Evolutionary conservation across 1,140 invertebrate genomes (phyloP), one percentile per base, ranked within the genome.

Genomic region (Pomacea maculata): DNA sequence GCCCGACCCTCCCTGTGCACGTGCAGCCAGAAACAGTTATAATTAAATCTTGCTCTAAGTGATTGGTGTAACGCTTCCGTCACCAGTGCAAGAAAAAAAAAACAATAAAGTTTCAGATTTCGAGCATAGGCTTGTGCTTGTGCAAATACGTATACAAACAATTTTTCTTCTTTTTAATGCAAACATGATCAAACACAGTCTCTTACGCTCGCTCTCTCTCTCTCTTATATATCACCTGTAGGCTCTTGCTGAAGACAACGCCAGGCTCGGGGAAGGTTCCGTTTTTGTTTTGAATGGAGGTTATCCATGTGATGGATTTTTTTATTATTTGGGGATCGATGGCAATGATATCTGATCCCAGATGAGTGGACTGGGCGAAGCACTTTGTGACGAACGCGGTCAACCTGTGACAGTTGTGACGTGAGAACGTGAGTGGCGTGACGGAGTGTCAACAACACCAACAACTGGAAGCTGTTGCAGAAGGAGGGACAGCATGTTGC

Each of bases 321-420:
- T 97, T 94, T 29, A 78, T 21, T 63, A 97, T 93, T 61, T 86
- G 81, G 19, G 91, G 85, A 75, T 96, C 96, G 72, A 98, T 93
- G 73, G 93, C 94, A 68, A 97, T 96, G 21, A 80, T 54, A 52
- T 83, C 63, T 9, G 17, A 61, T 21, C 78, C 45, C 88, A 95
- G 95, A 52, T 94, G 91, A 73, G 94, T 92, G 7, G 96, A 96
- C 91, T 96, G 95, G 29, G 93, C 93, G 85, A 99, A 95, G 57
- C 96, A 95, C 83, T 96, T 94, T 0, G 94, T 94, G 1, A 98
- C 96, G 88, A 97, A 97, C 7, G 97, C 96, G 9, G 98, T 99
- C 82, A 99, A 73, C 88, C 88, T 89, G 79, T 21, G 19, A 52
- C 29, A 76, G 34, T 45, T 45, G 34, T 45, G 34, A 45, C 34